A percentile compares a stretch with the other conserved stretches of the same genome.
Conservation (phyloP, 2,113 vertebrate species). For the Ptilorrhoa leucosticta region DNA sequence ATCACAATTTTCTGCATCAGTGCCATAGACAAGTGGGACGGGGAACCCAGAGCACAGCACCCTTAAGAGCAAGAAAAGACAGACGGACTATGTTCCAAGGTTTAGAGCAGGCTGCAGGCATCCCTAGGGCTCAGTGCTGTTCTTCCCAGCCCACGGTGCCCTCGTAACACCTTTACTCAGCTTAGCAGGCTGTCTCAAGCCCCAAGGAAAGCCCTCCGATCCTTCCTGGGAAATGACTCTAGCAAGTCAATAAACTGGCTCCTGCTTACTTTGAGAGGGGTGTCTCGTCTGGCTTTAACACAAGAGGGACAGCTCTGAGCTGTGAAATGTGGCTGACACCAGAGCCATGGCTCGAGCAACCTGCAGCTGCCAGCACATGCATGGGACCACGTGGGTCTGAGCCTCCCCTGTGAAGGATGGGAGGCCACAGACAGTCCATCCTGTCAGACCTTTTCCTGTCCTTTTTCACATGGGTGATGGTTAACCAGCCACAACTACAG, state of each 20-base stretch:
- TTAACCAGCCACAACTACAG: background rate
- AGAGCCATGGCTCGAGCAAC: background rate
- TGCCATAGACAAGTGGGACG: conserved; percentile 66
- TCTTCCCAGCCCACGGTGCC: background rate
- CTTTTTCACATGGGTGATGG: background rate
- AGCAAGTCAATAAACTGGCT: background rate
- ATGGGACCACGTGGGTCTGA: background rate
- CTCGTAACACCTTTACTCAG: conserved; percentile 42
- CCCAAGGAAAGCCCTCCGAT: background rate
- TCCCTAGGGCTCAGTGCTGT: conserved; percentile 46
- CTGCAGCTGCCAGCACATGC: rapidly evolving
- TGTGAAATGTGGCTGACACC: background rate
- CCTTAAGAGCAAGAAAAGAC: conserved; percentile 16
- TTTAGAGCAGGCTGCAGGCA: conserved; percentile 68
- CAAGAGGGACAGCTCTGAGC: background rate
- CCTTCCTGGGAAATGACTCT: background rate
- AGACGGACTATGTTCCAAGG: conserved; percentile 51
- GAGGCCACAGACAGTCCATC: background rate
- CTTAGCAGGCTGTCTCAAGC: conserved; percentile 35
- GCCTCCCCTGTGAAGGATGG: background rate
- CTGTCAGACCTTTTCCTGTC: background rate
- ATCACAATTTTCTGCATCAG: conserved; percentile 62
- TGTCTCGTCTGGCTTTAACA: background rate
- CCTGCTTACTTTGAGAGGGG: background rate
- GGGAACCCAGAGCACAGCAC: background rate